A percentile compares a stretch with the other conserved stretches of the same genome.
Conservation (phyloP, 2,888 invertebrate species). For the Frankliniella fusca region DNA sequence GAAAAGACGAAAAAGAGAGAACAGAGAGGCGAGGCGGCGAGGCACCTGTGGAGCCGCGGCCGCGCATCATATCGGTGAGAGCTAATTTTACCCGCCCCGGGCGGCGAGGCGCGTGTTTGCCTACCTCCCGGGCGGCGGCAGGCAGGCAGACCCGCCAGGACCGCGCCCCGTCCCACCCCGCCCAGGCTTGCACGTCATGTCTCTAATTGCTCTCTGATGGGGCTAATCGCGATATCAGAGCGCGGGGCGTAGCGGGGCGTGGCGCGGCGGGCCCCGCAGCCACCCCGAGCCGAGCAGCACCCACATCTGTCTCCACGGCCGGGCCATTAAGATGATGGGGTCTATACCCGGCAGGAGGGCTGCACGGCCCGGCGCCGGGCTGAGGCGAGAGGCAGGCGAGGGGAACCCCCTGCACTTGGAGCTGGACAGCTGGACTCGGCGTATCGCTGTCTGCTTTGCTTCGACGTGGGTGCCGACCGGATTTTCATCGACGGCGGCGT, state of each 20-base stretch:
- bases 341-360: not conserved
- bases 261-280: not conserved
- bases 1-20: not conserved
- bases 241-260: not conserved
- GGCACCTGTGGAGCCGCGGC: not conserved
- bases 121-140: too few relatives aligned
- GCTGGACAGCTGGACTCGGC: too few relatives aligned
- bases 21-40: not conserved
- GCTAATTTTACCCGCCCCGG: not conserved
- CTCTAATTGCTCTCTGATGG: constrained; percentile 21
- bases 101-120: not conserved
- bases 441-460: too few relatives aligned
- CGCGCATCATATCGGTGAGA: not conserved
- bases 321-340: constrained; percentile 15
- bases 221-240: not conserved
- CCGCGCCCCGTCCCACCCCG: not conserved
- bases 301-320: constrained; percentile 1
- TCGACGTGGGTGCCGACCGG: too few relatives aligned
- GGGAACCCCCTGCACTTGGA: too few relatives aligned
- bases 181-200: not conserved
- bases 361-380: not conserved
- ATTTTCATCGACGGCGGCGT: too few relatives aligned
- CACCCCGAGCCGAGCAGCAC: not conserved
- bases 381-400: too few relatives aligned
- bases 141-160: not conserved